Conservation (phyloP, 1,140 invertebrate genomes). For the Zaprionus inermis region DNA sequence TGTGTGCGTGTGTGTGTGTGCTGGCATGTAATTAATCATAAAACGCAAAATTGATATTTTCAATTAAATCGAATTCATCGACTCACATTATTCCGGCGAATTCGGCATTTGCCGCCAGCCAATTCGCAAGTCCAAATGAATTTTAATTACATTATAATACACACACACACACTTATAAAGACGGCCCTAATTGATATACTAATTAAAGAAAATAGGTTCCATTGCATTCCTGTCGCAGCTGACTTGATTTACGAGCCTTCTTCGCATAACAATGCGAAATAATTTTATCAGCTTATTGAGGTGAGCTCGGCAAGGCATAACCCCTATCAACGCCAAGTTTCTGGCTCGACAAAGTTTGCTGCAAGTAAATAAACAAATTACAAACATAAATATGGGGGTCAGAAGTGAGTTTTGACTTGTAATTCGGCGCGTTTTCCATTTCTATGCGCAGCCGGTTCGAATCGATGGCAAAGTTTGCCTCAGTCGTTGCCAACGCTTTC, state of each 20-base stretch:
- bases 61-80: conserved; percentile 65
- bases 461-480: conserved; percentile 57
- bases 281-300: conserved; percentile 2
- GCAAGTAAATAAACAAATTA: conserved; percentile 92
- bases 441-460: conserved; percentile 44
- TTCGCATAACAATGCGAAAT: background rate
- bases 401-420: conserved; percentile 53
- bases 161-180: conserved; percentile 13
- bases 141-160: conserved; percentile 75
- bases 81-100: conserved; percentile 14
- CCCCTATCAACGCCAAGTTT: background rate
- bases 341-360: conserved; percentile 90
- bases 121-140: conserved; percentile 44
- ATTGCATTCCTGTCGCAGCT: conserved; percentile 18
- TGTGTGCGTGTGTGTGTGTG: conserved; percentile 11
- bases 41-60: conserved; percentile 41
- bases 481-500: conserved; percentile 20
- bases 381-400: conserved; percentile 29
- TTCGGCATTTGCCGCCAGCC: conserved; percentile 26
- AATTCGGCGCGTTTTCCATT: conserved; percentile 51
- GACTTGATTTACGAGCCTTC: conserved; percentile 30
- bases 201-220: conserved; percentile 68
- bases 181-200: conserved; percentile 62
- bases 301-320: background rate
- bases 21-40: conserved; percentile 57